Evolutionary conservation across 2,113 vertebrate genomes (phyloP), one percentile per base, ranked within the genome.

Genomic region (Cynocephalus volans): DNA sequence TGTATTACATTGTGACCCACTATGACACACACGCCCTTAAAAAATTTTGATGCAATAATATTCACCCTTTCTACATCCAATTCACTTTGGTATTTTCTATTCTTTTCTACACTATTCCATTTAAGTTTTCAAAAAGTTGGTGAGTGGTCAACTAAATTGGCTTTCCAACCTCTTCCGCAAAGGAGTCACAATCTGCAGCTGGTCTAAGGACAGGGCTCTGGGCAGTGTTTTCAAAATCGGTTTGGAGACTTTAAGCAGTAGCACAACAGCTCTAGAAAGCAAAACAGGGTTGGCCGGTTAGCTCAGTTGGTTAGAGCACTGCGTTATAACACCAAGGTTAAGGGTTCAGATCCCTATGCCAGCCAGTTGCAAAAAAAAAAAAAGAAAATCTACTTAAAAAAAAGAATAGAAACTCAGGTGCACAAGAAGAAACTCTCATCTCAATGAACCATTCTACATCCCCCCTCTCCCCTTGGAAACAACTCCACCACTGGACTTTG

Each of bases 251-350:
- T 92, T 52, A 90, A 75, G 56, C 21, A 86, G 36, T 80, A 86
- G 91, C 12, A 83, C 8, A 91, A 77, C n/a, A 80, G 90, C 60
- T 93, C 54, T 96, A 79, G 65, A 75, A 95, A 96, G 73, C 33
- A 48, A 95, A 92, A 92, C 4, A 75, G 41, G 41, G 41, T 41
- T 41, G 41, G 41, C 41, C 41, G 41, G 41, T 41, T 41, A 41
- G 41, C 41, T 41, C 41, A 41, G 41, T 41, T 41, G 4, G 41
- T 41, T 41, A 41, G 41, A 41, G 4, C 41, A 41, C 41, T 41
- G 41, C 41, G 41, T 41, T 41, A 41, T 41, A 41, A 41, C 41
- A 41, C 41, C 41, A 41, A 41, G 41, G 41, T 41, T 41, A 41
- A 41, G 41, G 41, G 41, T 41, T 41, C 41, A 41, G 41, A 41